Evolutionary conservation across 1,140 invertebrate genomes (phyloP), one percentile per base, ranked within the genome.

Genomic region (Ceratosolen fusciceps): DNA sequence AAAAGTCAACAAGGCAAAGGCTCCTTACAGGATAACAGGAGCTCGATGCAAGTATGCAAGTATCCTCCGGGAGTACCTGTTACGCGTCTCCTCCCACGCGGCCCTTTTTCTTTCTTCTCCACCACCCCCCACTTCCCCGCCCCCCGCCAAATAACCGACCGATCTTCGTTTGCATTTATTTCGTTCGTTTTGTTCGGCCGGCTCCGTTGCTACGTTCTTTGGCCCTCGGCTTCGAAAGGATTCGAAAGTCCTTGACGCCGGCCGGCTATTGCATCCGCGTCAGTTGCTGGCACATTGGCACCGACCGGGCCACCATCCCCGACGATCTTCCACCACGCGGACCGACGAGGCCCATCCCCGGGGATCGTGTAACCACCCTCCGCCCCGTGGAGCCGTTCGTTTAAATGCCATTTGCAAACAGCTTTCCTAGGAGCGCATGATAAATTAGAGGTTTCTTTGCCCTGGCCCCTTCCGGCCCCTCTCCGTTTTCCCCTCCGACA

Each of bases 391-490:
- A 39, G 39, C 76, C 29, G 34, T 74, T 85, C 80, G 26, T 62
- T 24, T 81, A 74, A 74, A 54, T 60, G 77, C 70, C 52, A 80
- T 79, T 65, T 71, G 47, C 65, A 81, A 81, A 82, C 70, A 77
- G 73, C 71, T 68, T 58, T 80, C 58, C 34, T 34, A 72, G 68
- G 70, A 62, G 34, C 56, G 37, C 54, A 72, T 58, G 56, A 49
- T 68, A 78, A 79, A 74, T 73, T 74, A 71, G 49, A 76, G 56
- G 74, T 76, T 54, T 29, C 60, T 72, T 43, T 31, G 4, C 31
- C 39, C 54, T 54, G 37, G 34, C 21, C 39, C 5, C 9, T 60
- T 21, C 14, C 56, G 67, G 67, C n/a, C n/a, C n/a, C n/a, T n/a
- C n/a, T n/a, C n/a, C n/a, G n/a, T n/a, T n/a, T n/a, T n/a, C n/a